Percentiles rank a stretch among this genome's conserved stretches.
These are phyloP conservation scores for Malthinus seriepunctatus DNA, from an alignment of 2,888 invertebrate genomes.

Conservation along the genomic window DNA sequence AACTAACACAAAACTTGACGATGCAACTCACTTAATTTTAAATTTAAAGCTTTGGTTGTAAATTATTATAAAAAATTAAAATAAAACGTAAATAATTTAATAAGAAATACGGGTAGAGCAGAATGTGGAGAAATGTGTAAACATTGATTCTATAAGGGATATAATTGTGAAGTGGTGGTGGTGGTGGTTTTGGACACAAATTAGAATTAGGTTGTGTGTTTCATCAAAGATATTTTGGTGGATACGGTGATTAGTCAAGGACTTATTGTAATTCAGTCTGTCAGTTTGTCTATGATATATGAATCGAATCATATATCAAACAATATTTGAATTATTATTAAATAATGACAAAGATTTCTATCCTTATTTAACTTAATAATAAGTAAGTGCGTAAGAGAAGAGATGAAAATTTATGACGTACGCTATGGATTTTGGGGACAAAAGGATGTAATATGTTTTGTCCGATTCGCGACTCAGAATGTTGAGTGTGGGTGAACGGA, in stretches of 20 bases:
- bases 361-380: constrained; percentile 12
- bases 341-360: constrained; percentile 4
- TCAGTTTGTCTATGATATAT: constrained; percentile 50
- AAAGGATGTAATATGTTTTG: constrained; percentile 30
- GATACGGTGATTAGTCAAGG: constrained; percentile 51
- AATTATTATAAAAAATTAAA: too few species aligned
- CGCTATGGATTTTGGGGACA: constrained; percentile 14
- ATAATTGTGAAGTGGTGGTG: too few species aligned
- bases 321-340: constrained; percentile 38
- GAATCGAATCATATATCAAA: constrained; percentile 52
- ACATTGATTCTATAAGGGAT: too few species aligned
- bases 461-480: constrained; percentile 31
- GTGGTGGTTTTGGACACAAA: constrained; percentile 13
- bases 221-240: constrained; percentile 42
- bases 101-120: too few species aligned
- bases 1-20: too few species aligned
- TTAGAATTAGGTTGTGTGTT: constrained; percentile 24
- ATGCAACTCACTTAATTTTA: too few species aligned
- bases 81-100: too few species aligned
- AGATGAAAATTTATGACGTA: constrained; percentile 14
- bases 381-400: constrained; percentile 4
- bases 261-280: constrained; percentile 48
- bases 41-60: too few species aligned
- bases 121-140: too few species aligned
- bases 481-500: constrained; percentile 28